Conservation (phyloP, 2,113 vertebrate genomes). For the Ctenomys sociabilis region DNA sequence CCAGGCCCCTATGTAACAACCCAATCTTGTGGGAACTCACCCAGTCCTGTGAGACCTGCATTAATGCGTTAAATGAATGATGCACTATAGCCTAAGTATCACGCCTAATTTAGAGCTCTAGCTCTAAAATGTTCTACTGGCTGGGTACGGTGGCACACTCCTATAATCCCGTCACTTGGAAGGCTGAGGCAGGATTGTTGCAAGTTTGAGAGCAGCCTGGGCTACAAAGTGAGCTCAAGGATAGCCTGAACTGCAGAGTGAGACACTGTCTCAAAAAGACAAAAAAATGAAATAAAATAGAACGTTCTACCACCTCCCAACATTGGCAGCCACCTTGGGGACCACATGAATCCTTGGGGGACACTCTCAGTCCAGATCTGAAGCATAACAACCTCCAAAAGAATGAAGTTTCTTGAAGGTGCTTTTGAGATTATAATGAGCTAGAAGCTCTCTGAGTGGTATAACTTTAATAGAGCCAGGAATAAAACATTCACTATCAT, state of each 20-base stretch:
- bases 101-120: no score
- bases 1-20: accelerated
- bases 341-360: background rate
- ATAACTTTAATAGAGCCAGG: background rate
- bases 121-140: background rate
- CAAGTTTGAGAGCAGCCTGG: no score
- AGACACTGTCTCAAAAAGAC: no score
- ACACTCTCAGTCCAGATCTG: background rate
- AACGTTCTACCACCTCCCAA: background rate
- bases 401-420: background rate
- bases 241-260: no score
- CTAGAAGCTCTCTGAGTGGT: constrained; percentile 17
- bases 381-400: background rate
- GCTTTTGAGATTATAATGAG: background rate
- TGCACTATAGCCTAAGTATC: background rate
- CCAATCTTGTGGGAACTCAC: background rate
- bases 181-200: no score
- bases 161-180: no score
- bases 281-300: background rate
- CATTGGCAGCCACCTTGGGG: background rate
- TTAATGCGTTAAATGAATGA: background rate
- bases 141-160: no score
- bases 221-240: no score
- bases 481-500: background rate
- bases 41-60: background rate